Evolutionary conservation across 2,797 vertebrate species (phyloP).

Genomic region (Phrynocephalus forsythii): DNA sequence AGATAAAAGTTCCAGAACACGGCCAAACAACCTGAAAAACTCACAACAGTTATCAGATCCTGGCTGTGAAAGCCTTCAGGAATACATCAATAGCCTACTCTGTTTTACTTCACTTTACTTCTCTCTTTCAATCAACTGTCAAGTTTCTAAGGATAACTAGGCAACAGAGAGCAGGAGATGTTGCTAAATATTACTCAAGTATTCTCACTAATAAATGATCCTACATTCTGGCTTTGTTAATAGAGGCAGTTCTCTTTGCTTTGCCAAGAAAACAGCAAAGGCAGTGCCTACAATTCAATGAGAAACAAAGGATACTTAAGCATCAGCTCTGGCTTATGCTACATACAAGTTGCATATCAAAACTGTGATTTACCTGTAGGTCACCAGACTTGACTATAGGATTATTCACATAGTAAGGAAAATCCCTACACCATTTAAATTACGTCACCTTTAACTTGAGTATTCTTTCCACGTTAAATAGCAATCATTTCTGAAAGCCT

Average conservation of each 20-base stretch:
- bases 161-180: too few species aligned
- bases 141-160: neutral
- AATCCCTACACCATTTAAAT: too few species aligned
- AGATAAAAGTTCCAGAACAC: too few species aligned
- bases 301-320: neutral
- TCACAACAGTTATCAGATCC: too few species aligned
- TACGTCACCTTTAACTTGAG: neutral
- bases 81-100: neutral
- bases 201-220: constrained; percentile 48
- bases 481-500: neutral
- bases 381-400: too few species aligned
- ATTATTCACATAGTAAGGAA: too few species aligned
- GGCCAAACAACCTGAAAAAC: too few species aligned
- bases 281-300: constrained; percentile 56
- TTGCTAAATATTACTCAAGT: neutral
- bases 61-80: too few species aligned
- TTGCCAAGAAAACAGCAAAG: constrained; percentile 16
- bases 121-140: neutral
- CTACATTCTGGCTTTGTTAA: constrained; percentile 30
- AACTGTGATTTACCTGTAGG: too few species aligned
- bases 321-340: neutral
- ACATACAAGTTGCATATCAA: neutral
- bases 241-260: constrained; percentile 37
- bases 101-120: neutral
- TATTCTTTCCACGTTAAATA: neutral